phyloP scores from a whole-genome alignment of 1,140 invertebrate species.

The Danaus melanippus region DNA sequence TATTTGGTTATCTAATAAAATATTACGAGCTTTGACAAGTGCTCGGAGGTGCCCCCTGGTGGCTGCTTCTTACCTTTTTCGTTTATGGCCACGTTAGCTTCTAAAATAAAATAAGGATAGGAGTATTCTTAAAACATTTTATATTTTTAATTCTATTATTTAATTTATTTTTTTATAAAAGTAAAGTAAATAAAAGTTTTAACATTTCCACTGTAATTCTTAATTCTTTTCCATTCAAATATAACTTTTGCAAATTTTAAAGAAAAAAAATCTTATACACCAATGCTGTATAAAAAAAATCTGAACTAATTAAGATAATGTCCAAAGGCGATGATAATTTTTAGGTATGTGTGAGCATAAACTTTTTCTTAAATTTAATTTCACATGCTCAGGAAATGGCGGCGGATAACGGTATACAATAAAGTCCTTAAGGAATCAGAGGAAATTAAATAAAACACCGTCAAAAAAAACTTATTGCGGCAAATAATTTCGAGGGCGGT shows the following conservation, averaged over 20 bases:
- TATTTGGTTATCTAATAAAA: conserved; percentile 71
- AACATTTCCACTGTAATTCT: neutral
- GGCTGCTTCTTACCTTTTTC: conserved; percentile 44
- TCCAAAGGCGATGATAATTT: no score
- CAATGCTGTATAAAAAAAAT: neutral
- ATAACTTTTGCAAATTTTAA: neutral
- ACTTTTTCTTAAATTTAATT: no score
- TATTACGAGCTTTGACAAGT: conserved; percentile 69
- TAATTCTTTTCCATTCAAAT: neutral
- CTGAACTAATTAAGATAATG: no score
- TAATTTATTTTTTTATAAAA: neutral
- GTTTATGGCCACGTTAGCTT: conserved; percentile 43
- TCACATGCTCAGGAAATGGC: no score
- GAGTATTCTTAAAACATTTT: neutral
- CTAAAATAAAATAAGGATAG: conserved; percentile 17
- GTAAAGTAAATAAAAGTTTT: neutral
- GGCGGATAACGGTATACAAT: no score
- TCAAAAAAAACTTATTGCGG: conserved; percentile 46
- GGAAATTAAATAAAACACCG: conserved; percentile 29
- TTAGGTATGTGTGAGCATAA: no score
- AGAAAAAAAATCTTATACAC: neutral
- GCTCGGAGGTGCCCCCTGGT: conserved; percentile 46
- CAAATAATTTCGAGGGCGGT: conserved; percentile 63
- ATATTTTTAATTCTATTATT: neutral
- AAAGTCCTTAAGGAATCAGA: conserved; percentile 17